Evolutionary conservation across 2,113 vertebrate species (phyloP).

Genomic region (Pedionomus torquatus): DNA sequence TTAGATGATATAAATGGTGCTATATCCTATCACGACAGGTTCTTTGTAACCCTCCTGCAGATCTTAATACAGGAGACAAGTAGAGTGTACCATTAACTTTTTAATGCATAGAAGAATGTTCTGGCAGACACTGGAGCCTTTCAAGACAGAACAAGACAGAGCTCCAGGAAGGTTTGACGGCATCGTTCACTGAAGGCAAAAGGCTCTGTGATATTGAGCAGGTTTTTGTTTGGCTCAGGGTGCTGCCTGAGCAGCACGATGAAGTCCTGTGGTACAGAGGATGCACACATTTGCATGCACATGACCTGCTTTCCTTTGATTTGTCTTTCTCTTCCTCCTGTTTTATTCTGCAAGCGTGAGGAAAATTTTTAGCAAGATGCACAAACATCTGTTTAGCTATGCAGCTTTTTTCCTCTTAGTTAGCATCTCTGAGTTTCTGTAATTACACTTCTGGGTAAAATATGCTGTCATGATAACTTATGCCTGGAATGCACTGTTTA

Average conservation of each 20-base stretch:
- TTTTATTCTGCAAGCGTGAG: constrained; percentile 1
- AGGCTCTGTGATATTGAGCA: not conserved
- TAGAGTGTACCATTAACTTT: not conserved
- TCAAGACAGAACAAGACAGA: not conserved
- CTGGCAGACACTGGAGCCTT: not conserved
- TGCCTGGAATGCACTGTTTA: not conserved
- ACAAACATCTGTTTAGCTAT: constrained; percentile 55
- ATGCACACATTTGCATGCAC: not conserved
- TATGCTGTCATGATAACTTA: constrained; percentile 30
- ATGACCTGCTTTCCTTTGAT: constrained; percentile 35
- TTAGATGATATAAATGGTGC: not conserved
- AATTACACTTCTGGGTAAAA: constrained; percentile 58
- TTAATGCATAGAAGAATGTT: not conserved
- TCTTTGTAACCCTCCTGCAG: not conserved
- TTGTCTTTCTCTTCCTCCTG: not conserved
- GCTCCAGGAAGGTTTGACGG: not conserved
- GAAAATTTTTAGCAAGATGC: constrained; percentile 43
- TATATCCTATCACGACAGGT: not conserved
- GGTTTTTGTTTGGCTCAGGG: not conserved
- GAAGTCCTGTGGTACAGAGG: not conserved
- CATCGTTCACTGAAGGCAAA: not conserved
- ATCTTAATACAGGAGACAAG: not conserved
- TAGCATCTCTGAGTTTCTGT: constrained; percentile 56
- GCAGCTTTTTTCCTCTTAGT: constrained; percentile 52
- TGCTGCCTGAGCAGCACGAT: not conserved